These are phyloP conservation scores for Hirundichthys speculiger DNA, from an alignment of 2,113 vertebrate genomes.

Conservation along the genomic window DNA sequence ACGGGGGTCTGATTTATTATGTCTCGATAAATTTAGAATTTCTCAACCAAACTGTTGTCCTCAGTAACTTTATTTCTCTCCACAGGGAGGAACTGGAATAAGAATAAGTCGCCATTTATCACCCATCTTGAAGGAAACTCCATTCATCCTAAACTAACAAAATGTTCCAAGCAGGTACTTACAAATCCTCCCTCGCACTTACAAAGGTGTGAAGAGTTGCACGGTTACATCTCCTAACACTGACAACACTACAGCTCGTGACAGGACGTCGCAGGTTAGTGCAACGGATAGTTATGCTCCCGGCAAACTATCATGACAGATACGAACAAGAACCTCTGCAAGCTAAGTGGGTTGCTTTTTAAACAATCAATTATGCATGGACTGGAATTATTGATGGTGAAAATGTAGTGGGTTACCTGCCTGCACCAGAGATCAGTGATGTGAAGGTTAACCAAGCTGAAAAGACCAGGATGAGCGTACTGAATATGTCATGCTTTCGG, in stretches of 20 bases:
- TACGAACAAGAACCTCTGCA: slow-evolving; percentile 50
- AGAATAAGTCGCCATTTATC: background rate
- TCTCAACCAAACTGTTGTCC: slow-evolving; percentile 9
- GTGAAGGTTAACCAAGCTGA: slow-evolving; percentile 62
- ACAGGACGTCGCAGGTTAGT: slow-evolving; percentile 42
- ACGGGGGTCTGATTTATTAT: slow-evolving; percentile 30
- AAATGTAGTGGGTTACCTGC: slow-evolving; percentile 71
- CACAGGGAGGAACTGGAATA: background rate
- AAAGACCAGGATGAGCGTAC: slow-evolving; percentile 21
- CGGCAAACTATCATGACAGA: slow-evolving; percentile 69
- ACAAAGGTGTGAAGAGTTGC: background rate
- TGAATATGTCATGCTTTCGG: background rate
- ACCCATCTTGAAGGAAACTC: background rate
- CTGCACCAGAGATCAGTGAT: slow-evolving; percentile 57
- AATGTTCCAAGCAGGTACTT: background rate
- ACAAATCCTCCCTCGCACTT: background rate
- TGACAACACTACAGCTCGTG: slow-evolving; percentile 14
- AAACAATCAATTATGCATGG: slow-evolving; percentile 71
- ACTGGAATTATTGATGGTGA: slow-evolving; percentile 76
- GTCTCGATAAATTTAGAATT: slow-evolving; percentile 40
- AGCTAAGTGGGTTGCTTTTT: slow-evolving; percentile 72
- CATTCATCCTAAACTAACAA: background rate
- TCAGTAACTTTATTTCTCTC: background rate
- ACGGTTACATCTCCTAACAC: slow-evolving; percentile 19
- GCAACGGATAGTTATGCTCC: slow-evolving; percentile 67